Conservation (phyloP, 2,113 vertebrate species). For the Psilopsiagon aymara region DNA sequence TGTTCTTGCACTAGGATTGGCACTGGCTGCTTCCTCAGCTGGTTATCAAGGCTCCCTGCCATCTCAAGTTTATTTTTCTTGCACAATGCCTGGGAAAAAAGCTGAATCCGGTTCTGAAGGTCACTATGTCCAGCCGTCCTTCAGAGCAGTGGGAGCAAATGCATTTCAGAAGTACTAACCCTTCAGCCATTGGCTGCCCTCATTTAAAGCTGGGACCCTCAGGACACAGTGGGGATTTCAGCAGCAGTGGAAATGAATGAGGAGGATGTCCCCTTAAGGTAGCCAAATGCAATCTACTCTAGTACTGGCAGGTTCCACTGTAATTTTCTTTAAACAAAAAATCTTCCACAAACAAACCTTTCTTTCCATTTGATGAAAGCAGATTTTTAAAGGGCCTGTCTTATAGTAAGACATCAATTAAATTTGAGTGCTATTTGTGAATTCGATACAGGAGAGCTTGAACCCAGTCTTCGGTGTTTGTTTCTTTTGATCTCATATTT, state of each 20-base stretch:
- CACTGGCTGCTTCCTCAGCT: constrained; percentile 13
- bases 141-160: neutral
- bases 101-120: constrained; percentile 15
- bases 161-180: neutral
- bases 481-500: neutral
- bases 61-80: constrained; percentile 43
- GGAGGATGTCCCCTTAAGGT: neutral
- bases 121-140: neutral
- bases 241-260: neutral
- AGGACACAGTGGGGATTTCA: neutral
- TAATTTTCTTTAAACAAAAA: neutral
- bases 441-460: neutral
- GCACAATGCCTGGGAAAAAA: constrained; percentile 34
- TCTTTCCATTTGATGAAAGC: neutral
- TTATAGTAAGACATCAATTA: neutral
- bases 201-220: neutral
- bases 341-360: neutral
- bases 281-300: neutral
- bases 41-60: neutral
- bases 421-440: neutral
- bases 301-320: neutral
- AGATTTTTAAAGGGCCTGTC: neutral
- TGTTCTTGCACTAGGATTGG: neutral
- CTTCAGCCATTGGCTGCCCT: neutral
- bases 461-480: neutral